phyloP scores from a whole-genome alignment of 2,113 vertebrate genomes.

The Acrocephalus kingi region DNA sequence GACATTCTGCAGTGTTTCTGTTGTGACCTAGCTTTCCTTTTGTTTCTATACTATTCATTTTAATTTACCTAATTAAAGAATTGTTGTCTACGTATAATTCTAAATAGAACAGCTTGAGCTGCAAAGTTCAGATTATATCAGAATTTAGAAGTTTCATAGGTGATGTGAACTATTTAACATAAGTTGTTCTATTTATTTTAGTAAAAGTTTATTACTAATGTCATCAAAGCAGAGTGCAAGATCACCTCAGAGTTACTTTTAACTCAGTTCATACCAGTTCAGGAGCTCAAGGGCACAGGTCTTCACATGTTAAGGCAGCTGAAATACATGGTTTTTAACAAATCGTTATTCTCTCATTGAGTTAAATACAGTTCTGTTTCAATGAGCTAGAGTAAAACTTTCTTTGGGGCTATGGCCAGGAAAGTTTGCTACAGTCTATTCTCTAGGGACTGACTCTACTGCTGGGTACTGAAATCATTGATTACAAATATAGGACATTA shows the following conservation, averaged over 20 bases:
- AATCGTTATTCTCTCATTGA: background rate
- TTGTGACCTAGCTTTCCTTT: background rate
- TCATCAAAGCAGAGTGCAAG: background rate
- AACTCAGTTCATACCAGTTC: background rate
- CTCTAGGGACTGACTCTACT: background rate
- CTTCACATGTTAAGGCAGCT: background rate
- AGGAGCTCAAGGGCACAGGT: background rate
- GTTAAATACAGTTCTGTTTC: background rate
- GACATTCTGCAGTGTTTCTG: background rate
- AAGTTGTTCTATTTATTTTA: background rate
- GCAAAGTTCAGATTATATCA: background rate
- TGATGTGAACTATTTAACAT: background rate
- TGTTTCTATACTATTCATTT: background rate
- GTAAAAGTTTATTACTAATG: background rate
- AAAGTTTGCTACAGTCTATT: background rate
- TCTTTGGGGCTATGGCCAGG: background rate
- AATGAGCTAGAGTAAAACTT: slow-evolving; percentile 8
- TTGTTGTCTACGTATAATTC: background rate
- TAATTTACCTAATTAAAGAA: background rate
- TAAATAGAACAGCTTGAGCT: background rate
- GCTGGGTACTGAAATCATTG: background rate
- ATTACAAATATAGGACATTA: background rate
- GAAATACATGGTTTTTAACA: background rate
- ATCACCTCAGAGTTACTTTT: background rate
- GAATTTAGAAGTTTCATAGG: background rate